Evolutionary conservation across 2,113 vertebrate genomes (phyloP).

Genomic region (Sardina pilchardus): DNA sequence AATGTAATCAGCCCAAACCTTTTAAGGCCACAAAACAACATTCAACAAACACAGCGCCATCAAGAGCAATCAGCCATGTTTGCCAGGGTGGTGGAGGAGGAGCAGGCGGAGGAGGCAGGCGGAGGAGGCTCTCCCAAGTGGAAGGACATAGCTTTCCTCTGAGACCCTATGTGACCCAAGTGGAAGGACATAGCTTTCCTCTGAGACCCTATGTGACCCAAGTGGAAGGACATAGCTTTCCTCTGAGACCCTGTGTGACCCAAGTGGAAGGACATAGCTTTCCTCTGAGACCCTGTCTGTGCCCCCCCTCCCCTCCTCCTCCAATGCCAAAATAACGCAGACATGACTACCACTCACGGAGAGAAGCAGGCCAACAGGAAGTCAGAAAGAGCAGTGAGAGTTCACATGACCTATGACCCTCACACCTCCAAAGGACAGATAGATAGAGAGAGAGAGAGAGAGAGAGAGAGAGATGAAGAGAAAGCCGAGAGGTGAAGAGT

Average conservation of each 20-base stretch:
- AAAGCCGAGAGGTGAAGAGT: slow-evolving; percentile 13
- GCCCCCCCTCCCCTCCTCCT: not conserved
- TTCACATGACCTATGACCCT: slow-evolving; percentile 34
- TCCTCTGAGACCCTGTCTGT: too few species aligned
- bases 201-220: not conserved
- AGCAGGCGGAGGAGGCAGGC: not conserved
- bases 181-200: too few species aligned
- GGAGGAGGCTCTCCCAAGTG: not conserved
- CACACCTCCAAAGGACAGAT: slow-evolving; percentile 32
- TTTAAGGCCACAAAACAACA: not conserved
- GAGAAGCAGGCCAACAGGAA: slow-evolving; percentile 43
- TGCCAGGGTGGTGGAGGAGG: not conserved
- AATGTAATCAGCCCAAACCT: not conserved
- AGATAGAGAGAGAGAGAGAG: not conserved
- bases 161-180: too few species aligned
- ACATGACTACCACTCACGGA: slow-evolving; percentile 11
- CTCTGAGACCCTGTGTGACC: too few species aligned
- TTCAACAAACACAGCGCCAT: not conserved
- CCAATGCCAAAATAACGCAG: not conserved
- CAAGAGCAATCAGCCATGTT: not conserved
- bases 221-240: slow-evolving; percentile 19
- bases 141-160: slow-evolving; percentile 20
- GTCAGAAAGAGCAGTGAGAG: slow-evolving; percentile 57
- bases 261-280: too few species aligned
- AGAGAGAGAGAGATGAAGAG: not conserved